Base-by-base conservation (phyloP, 2,797 vertebrate species). In the Sebastes kiyomatsui region DNA sequence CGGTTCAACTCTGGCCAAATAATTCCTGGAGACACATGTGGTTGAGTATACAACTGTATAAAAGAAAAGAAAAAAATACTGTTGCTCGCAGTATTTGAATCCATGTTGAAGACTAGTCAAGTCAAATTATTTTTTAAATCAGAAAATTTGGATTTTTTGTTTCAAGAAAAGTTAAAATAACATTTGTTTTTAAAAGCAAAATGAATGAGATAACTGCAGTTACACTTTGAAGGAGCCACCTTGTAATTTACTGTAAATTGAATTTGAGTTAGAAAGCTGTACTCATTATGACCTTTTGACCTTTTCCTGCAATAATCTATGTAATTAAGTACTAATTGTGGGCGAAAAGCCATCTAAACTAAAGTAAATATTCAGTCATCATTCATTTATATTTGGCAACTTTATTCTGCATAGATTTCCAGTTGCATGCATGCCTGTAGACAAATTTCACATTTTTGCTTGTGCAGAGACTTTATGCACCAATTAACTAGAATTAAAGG, bases 1-100 rank as follows among this genome's bases (percentile, higher is more conserved):
- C 89, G 84, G 81, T 91, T 78, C 22, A 33, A 20, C 77, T 75
- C 58, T 76, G 58, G 76, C 67, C 77, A 78, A 80, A 84, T 73
- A 81, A 9, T 42, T 58, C 49, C 32, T 27, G 5, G 1, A 22
- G 32, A 33, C 14, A 67, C 30, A 12, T 2, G 10, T 20, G 67
- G 38, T 58, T 52, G 7, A 65, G 8, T 14, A 1, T 35, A 42
- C 35, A 18, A 32, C 2, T n/a, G 8, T 38, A 7, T 23, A 27
- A 38, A 60, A 27, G 18, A 25, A 32, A 28, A 66, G 14, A 65
- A 23, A 18, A 22, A 46, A 49, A 20, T 49, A 7, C 22, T 58
- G 6, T 58, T 18, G 8, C 5, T 32, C 2, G 1, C 30, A 9
- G 25, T 25, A n/a, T 38, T 64, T 58, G 16, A 54, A 3, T 7